phyloP scores from a whole-genome alignment of 2,797 vertebrate species.

The Dromococcyx pavoninus region DNA sequence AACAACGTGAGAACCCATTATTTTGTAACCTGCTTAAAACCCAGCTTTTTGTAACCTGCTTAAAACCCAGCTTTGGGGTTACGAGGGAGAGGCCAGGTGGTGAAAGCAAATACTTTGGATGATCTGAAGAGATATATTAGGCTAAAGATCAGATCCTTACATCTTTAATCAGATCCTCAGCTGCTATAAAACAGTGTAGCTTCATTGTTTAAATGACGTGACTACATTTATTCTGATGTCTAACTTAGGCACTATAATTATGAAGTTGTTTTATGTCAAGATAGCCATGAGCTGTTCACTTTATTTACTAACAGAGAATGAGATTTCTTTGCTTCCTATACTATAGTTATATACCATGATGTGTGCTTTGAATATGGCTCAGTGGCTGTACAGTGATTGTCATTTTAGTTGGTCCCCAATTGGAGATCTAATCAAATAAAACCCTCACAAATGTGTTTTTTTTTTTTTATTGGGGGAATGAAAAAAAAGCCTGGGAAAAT shows the following conservation, averaged over 20 bases:
- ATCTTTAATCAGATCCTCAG: background rate
- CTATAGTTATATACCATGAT: background rate
- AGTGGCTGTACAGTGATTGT: background rate
- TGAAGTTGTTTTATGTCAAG: slow-evolving; percentile 8
- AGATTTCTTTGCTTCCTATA: background rate
- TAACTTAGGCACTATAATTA: slow-evolving; percentile 14
- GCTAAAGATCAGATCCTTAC: background rate
- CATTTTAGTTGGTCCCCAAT: background rate
- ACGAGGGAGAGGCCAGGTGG: background rate
- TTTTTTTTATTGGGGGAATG: background rate
- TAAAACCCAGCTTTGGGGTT: background rate
- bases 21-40: slow-evolving; percentile 16
- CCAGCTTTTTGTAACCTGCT: background rate
- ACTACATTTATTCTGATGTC: background rate
- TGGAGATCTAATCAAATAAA: background rate
- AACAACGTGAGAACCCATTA: background rate
- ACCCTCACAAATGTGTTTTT: background rate
- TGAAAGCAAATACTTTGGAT: background rate
- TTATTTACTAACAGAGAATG: background rate
- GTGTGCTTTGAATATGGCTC: background rate
- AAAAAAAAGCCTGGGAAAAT: background rate
- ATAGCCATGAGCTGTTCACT: background rate
- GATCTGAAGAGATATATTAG: background rate
- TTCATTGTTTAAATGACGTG: slow-evolving; percentile 9
- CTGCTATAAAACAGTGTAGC: background rate